Evolutionary conservation across 2,888 invertebrate genomes (phyloP).

Genomic region (Oconnorella tubifera): DNA sequence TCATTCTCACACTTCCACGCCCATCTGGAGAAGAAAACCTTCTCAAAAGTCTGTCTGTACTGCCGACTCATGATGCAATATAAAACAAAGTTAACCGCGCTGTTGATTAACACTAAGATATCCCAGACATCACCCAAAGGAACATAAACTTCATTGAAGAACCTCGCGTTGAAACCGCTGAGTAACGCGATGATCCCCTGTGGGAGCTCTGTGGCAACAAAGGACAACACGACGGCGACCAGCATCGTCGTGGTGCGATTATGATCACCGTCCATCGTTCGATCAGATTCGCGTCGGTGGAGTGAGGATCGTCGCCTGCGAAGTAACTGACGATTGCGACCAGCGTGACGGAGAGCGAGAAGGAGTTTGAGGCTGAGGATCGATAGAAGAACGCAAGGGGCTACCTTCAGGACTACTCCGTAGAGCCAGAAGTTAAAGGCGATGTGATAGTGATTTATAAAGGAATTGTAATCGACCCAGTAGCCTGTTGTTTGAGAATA

Average conservation of each 20-base stretch:
- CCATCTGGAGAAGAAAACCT: constrained; percentile 9
- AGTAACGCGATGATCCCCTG: constrained; percentile 72
- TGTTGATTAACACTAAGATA: constrained; percentile 68
- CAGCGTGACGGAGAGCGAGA: constrained; percentile 78
- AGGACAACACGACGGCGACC: constrained; percentile 78
- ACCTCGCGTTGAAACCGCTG: constrained; percentile 47
- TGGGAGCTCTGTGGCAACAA: constrained; percentile 85
- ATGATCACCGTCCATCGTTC: constrained; percentile 57
- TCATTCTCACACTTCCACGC: background rate
- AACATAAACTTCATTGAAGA: constrained; percentile 64
- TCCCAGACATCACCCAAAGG: constrained; percentile 76
- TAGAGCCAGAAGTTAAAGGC: constrained; percentile 83
- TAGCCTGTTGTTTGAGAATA: constrained; percentile 33
- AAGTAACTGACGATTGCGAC: constrained; percentile 54
- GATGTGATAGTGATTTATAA: constrained; percentile 41
- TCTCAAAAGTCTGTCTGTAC: constrained; percentile 55
- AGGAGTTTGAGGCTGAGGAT: constrained; percentile 61
- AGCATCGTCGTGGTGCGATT: constrained; percentile 81
- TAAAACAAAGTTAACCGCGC: constrained; percentile 54
- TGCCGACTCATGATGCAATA: constrained; percentile 92
- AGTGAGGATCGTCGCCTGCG: constrained; percentile 46
- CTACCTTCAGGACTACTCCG: constrained; percentile 82
- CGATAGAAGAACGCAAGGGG: constrained; percentile 82
- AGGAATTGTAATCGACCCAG: constrained; percentile 42
- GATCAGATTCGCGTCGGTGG: constrained; percentile 40